Evolutionary conservation across 2,113 vertebrate genomes (phyloP), one percentile per base, ranked within the genome.

Genomic region (Ammodytes dubius): DNA sequence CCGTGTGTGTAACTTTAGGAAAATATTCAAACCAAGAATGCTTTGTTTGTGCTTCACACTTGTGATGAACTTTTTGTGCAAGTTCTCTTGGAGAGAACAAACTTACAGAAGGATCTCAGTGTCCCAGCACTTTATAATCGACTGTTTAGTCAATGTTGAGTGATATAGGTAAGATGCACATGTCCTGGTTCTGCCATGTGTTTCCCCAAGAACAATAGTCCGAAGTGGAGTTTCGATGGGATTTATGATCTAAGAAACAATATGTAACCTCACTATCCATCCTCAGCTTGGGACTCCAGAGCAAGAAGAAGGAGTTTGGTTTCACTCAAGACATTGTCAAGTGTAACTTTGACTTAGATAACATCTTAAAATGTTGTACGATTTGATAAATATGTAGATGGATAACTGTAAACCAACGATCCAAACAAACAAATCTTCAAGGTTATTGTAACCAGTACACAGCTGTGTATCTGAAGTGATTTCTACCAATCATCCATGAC

Each of bases 31-130:
- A 65, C 45, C 59, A 52, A 65, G 45, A 77, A 45, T 61, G 47
- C 79, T n/a, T 81, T 59, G 58, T 46, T 40, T 70, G 35, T 7
- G 7, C 46, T 54, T 85, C 74, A 27, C 60, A 65, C 81, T 75
- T 2, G 4, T n/a, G 7, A 64, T n/a, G 35, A 58, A 64, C 14
- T 2, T 69, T 80, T 39, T 79, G 84, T 66, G 6, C 56, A 60
- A 52, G 54, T 68, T 68, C 17, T 39, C 43, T 11, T 9, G 52
- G 13, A 56, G 47, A 27, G 15, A 75, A 57, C n/a, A 46, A 68
- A 70, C 43, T 77, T 72, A n/a, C 17, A 7, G 54, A 13, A 37
- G 17, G 10, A 68, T 69, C 40, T 40, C 46, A 8, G 9, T 39
- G 39, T 64, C 68, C 50, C 79, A 61, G 3, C 70, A 49, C 39